phyloP scores from a whole-genome alignment of 2,888 invertebrate genomes.

The Lepidocyrtoides sp. region DNA sequence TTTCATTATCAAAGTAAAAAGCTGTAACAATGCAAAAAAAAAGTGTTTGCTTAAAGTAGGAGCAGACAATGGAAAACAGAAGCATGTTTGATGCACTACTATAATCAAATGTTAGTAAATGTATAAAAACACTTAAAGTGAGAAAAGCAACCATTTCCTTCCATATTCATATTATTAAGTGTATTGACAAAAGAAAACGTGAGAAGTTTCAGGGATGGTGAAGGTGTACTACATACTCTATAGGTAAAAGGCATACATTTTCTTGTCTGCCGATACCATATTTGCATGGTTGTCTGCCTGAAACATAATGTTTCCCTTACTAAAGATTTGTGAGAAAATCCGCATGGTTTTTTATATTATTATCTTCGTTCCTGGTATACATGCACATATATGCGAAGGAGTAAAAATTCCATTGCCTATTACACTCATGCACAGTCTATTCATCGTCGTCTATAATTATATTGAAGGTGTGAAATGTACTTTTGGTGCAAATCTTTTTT shows the following conservation, averaged over 20 bases:
- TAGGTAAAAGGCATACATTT: not conserved
- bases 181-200: constrained; percentile 63
- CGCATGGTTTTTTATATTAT: not conserved
- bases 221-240: constrained; percentile 66
- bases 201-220: constrained; percentile 54
- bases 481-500: constrained; percentile 46
- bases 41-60: constrained; percentile 28
- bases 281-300: not conserved
- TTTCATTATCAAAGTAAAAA: not conserved
- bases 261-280: not conserved
- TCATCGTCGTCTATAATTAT: not conserved
- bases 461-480: constrained; percentile 60
- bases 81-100: not conserved
- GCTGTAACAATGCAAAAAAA: not conserved
- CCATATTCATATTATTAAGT: constrained; percentile 50
- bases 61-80: constrained; percentile 55
- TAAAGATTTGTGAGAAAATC: constrained; percentile 26
- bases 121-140: not conserved
- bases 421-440: not conserved
- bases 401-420: not conserved
- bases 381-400: not conserved
- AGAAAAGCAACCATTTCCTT: constrained; percentile 36
- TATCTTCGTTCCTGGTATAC: too few species aligned
- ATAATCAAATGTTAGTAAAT: constrained; percentile 35
- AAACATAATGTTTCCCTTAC: not conserved